These are phyloP conservation scores for Bombus confusus DNA, from an alignment of 1,140 invertebrate genomes.

Conservation along the genomic window DNA sequence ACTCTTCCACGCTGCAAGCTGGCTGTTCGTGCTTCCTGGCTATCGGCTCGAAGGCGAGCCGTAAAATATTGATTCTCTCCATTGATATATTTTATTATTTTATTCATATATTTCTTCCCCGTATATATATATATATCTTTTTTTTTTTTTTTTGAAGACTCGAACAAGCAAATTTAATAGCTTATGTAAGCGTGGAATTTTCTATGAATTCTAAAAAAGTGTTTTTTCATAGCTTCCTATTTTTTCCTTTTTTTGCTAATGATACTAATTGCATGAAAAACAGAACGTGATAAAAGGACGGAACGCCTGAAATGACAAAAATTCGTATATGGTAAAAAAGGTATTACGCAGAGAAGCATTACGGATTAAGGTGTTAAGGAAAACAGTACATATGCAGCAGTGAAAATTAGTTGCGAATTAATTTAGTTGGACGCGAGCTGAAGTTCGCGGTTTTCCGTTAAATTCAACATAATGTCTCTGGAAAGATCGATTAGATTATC, in stretches of 20 bases:
- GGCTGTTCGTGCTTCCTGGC: too few relatives aligned
- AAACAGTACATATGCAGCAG: neutral
- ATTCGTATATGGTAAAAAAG: neutral
- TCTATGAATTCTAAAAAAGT: too few relatives aligned
- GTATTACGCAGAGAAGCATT: neutral
- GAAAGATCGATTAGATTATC: neutral
- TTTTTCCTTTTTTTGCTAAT: neutral
- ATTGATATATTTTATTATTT: too few relatives aligned
- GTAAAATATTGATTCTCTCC: neutral
- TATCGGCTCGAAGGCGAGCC: too few relatives aligned
- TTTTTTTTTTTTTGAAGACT: neutral
- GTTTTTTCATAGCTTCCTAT: neutral
- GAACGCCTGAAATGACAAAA: neutral
- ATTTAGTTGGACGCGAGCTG: neutral
- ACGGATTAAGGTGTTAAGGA: neutral
- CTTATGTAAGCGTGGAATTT: neutral
- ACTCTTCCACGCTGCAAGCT: neutral
- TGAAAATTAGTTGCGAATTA: conserved; percentile 7
- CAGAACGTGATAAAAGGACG: neutral
- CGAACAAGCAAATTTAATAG: neutral
- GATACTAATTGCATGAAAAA: neutral
- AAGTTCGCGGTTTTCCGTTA: neutral
- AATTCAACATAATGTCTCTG: neutral
- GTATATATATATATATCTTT: too few relatives aligned
- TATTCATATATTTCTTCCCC: too few relatives aligned